These are phyloP conservation scores for Caenorhabditis sp. DNA, from an alignment of 2,888 invertebrate species.

Conservation along the genomic window DNA sequence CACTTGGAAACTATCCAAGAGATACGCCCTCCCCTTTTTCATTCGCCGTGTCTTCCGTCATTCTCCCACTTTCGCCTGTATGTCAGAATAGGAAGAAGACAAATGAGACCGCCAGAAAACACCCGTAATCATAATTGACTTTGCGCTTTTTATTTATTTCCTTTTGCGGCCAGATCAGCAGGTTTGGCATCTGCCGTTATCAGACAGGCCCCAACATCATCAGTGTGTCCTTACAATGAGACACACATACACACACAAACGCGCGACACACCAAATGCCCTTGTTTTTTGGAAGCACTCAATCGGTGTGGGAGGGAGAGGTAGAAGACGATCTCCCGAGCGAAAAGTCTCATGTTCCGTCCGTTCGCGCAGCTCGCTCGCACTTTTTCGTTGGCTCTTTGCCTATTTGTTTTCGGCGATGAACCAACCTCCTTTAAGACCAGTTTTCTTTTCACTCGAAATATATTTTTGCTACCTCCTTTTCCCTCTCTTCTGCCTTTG, in stretches of 20 bases:
- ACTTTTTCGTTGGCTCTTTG: conserved; percentile 60
- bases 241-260: background rate
- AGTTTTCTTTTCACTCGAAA: conserved; percentile 64
- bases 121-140: conserved; percentile 64
- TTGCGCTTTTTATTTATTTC: conserved; percentile 60
- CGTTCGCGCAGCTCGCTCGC: conserved; percentile 53
- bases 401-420: conserved; percentile 63
- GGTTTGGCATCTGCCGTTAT: conserved; percentile 61
- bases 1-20: conserved; percentile 30
- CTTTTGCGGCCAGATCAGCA: conserved; percentile 56
- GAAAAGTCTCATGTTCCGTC: conserved; percentile 58
- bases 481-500: conserved; percentile 11
- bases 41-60: conserved; percentile 7
- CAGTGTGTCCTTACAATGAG: conserved; percentile 45
- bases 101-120: conserved; percentile 53
- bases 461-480: conserved; percentile 61
- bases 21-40: conserved; percentile 10
- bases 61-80: conserved; percentile 50
- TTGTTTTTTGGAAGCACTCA: conserved; percentile 13
- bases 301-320: conserved; percentile 10
- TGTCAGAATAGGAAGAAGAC: conserved; percentile 28
- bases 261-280: conserved; percentile 9
- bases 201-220: conserved; percentile 51
- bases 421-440: conserved; percentile 63
- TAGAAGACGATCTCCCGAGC: conserved; percentile 25